Evolutionary conservation across 1,140 invertebrate species (phyloP).

Genomic region (Contarinia nasturtii): DNA sequence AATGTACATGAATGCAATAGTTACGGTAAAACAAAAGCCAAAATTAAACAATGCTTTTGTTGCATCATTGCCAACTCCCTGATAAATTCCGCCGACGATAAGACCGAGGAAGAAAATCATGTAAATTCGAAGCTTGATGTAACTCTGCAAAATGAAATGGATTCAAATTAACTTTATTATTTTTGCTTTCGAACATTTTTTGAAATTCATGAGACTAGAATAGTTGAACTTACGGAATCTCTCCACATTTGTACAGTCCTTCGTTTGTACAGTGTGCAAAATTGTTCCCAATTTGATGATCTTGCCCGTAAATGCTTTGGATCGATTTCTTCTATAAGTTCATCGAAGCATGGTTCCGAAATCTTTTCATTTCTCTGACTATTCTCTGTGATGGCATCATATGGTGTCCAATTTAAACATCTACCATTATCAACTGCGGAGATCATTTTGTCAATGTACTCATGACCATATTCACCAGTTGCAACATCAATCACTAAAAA

Average conservation of each 20-base stretch:
- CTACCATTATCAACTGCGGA: slow-evolving; percentile 37
- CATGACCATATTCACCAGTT: slow-evolving; percentile 47
- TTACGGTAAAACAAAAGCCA: slow-evolving; percentile 57
- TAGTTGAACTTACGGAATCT: slow-evolving; percentile 33
- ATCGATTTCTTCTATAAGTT: slow-evolving; percentile 20
- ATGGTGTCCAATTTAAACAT: slow-evolving; percentile 26
- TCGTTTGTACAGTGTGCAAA: slow-evolving; percentile 36
- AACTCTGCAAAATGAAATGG: slow-evolving; percentile 35
- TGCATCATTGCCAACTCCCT: slow-evolving; percentile 51
- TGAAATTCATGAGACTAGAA: neutral
- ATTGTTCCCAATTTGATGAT: slow-evolving; percentile 40
- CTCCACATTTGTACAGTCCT: slow-evolving; percentile 53
- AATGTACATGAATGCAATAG: slow-evolving; percentile 57
- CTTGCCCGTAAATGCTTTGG: slow-evolving; percentile 30
- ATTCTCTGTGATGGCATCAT: slow-evolving; percentile 1
- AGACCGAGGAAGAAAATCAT: slow-evolving; percentile 48
- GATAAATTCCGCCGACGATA: slow-evolving; percentile 46
- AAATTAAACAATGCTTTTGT: slow-evolving; percentile 66
- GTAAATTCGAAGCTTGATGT: slow-evolving; percentile 43
- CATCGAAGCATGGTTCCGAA: slow-evolving; percentile 8
- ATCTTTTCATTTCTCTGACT: neutral
- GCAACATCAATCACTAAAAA: slow-evolving; percentile 57
- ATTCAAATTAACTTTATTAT: neutral
- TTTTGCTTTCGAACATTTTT: neutral
- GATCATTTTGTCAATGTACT: slow-evolving; percentile 40